Percentiles rank a stretch among this genome's conserved stretches.
These are phyloP conservation scores for Seladonia tumulorum DNA, from an alignment of 2,888 invertebrate species.

Conservation along the genomic window DNA sequence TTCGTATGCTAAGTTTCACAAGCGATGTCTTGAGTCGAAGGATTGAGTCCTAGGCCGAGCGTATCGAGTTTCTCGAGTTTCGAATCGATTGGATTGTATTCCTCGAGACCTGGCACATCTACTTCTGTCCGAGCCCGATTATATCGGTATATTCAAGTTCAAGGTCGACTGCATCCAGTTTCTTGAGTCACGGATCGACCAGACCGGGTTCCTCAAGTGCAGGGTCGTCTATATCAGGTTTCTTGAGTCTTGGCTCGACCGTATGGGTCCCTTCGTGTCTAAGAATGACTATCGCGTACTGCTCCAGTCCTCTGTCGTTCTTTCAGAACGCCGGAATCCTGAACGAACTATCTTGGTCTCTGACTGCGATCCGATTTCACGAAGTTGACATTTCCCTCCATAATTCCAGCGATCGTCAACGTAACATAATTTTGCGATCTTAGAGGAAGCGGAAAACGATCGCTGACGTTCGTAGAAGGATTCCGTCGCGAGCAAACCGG, in stretches of 20 bases:
- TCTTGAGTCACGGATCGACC: conserved; percentile 5
- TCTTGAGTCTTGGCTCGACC: not conserved
- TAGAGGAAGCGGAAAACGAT: not conserved
- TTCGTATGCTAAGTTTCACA: conserved; percentile 1
- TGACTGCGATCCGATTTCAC: not conserved
- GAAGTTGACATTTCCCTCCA: not conserved
- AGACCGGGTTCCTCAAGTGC: not conserved
- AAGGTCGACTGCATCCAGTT: conserved; percentile 10
- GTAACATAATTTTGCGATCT: not conserved
- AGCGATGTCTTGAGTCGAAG: not conserved
- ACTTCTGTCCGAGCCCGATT: not conserved
- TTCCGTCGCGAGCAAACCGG: no score
- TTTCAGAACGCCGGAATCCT: not conserved
- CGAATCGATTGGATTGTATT: not conserved
- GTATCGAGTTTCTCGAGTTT: not conserved
- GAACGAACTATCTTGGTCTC: not conserved
- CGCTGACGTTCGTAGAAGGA: no score
- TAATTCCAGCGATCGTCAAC: not conserved
- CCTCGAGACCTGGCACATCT: not conserved
- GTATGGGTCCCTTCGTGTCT: not conserved
- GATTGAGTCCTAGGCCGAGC: not conserved
- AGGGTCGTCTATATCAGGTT: conserved; percentile 5
- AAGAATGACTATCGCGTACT: not conserved
- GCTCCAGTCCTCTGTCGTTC: not conserved
- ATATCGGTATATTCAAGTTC: conserved; percentile 14